phyloP scores from a whole-genome alignment of 2,113 vertebrate species.

The Clarias macrocephalus region DNA sequence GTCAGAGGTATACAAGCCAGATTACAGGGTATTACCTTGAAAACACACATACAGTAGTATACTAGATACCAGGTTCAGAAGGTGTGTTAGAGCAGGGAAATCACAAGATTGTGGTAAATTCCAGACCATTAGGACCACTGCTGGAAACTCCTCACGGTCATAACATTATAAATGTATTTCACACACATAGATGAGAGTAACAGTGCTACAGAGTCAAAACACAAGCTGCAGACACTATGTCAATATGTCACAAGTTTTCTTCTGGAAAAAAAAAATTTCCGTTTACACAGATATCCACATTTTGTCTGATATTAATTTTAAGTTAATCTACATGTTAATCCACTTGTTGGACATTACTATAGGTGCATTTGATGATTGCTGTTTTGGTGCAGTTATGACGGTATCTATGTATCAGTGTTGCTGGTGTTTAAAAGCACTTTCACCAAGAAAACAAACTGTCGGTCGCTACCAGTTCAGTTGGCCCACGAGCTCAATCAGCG shows the following conservation, averaged over 20 bases:
- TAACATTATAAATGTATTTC: neutral
- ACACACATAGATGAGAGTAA: neutral
- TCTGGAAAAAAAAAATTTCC: neutral
- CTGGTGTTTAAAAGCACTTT: neutral
- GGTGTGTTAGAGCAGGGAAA: neutral
- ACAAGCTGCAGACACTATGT: neutral
- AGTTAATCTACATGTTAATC: neutral
- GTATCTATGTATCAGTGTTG: neutral
- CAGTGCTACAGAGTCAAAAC: neutral
- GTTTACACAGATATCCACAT: neutral
- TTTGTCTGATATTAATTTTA: neutral
- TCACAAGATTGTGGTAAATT: neutral
- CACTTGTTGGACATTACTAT: neutral
- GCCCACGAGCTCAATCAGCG: too few species aligned
- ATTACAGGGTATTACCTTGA: neutral
- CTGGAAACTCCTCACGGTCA: neutral
- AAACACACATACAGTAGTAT: neutral
- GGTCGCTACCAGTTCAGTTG: too few species aligned
- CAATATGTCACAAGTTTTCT: neutral
- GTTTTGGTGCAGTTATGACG: neutral
- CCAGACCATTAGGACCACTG: neutral
- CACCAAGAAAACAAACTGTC: too few species aligned
- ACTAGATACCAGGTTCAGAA: neutral
- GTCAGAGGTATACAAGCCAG: neutral
- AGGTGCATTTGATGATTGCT: neutral